Evolutionary conservation across 2,888 invertebrate genomes (phyloP).

Genomic region (Chrysolina oricalcia): DNA sequence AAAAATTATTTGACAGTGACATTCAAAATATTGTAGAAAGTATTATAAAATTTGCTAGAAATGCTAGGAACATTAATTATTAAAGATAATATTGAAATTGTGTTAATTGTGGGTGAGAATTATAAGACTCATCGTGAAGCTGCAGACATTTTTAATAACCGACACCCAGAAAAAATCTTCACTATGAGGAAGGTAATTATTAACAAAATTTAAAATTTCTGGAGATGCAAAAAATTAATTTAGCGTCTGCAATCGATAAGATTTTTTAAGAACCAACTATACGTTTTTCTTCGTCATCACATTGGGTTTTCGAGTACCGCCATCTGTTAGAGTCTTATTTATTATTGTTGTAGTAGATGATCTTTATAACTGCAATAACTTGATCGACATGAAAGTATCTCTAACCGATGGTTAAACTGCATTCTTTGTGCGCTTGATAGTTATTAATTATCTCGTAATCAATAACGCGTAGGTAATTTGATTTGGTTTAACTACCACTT

Average conservation of each 20-base stretch:
- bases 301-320: not conserved
- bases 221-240: no score
- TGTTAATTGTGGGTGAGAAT: no score
- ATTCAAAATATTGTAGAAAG: no score
- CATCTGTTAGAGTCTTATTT: constrained; percentile 3
- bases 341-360: not conserved
- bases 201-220: no score
- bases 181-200: no score
- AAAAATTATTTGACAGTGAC: no score
- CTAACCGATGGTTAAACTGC: not conserved
- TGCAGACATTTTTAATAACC: no score
- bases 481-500: not conserved
- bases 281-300: not conserved
- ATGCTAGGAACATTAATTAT: no score
- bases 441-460: not conserved
- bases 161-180: no score
- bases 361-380: not conserved
- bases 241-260: constrained; percentile 61
- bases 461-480: not conserved
- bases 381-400: constrained; percentile 5
- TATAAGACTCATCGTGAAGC: no score
- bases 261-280: constrained; percentile 26
- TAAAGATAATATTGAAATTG: no score
- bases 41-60: no score
- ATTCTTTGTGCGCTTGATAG: not conserved